Evolutionary conservation across 2,113 vertebrate species (phyloP), one percentile per base, ranked within the genome.

Genomic region (Acrocephalus arundinaceus): DNA sequence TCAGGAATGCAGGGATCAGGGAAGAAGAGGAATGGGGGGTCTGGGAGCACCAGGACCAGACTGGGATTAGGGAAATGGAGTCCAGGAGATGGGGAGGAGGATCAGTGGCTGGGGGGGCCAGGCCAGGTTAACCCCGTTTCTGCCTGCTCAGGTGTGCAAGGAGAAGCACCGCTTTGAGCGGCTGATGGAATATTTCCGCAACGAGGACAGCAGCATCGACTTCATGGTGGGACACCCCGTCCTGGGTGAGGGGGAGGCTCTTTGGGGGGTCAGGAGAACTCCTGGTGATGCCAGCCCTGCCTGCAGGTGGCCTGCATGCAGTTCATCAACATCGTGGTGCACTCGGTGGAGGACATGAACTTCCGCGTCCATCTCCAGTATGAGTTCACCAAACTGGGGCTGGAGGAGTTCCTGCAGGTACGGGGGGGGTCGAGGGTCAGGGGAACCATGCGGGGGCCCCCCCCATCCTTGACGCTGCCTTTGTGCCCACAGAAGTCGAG

Each of bases 301-400:
- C 88, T 46, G 9, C 96, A 99, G 99, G 99, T 99, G 45, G 99
- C 99, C 73, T 99, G 99, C 95, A 99, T 99, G 99, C 99, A 99
- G 98, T 99, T 99, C 97, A 99, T 99, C 98, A 99, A 99, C 97
- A 99, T 99, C 8, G 98, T 99, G 90, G 99, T 99, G 73, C 99
- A 99, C 97, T 99, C 99, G 0, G 99, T 99, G 57, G 99, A 99
- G 95, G 99, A 99, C 97, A 99, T 99, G 99, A 99, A 99, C 97
- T 99, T 99, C 97, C 98, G 99, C 10, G 99, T 99, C 72, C 99
- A 99, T 62, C 97, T 99, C 91, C 99, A 99, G 93, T 99, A 98
- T 2, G 99, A 99, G 92, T 99, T 99, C 97, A 99, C 99, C 88
- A 99, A 99, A 78, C 97, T 99, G 96, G 99, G 99, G 35, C 98